Percentiles rank a stretch among this genome's conserved stretches.
These are phyloP conservation scores for Agrotis exclamationis DNA, from an alignment of 2,888 invertebrate species.

Conservation along the genomic window DNA sequence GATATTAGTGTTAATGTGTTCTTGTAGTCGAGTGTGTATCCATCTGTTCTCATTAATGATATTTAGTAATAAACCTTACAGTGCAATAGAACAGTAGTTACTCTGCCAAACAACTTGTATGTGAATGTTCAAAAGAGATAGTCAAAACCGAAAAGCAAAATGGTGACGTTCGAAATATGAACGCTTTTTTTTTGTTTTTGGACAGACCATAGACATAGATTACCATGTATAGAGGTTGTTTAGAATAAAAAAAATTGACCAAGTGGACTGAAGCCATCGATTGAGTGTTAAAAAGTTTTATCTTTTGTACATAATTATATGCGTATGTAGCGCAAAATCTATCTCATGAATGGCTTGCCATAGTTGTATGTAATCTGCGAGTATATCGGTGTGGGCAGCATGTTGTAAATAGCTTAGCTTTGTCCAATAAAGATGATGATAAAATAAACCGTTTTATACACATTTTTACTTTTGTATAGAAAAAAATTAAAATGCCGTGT, in stretches of 20 bases:
- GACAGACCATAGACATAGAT: constrained; percentile 3
- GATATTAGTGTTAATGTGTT: constrained; percentile 84
- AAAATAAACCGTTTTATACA: constrained; percentile 18
- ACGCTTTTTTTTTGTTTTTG: constrained; percentile 12
- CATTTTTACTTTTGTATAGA: not conserved
- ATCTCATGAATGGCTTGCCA: constrained; percentile 47
- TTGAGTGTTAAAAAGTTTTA: constrained; percentile 16
- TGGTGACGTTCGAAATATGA: constrained; percentile 16
- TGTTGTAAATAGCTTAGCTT: constrained; percentile 67
- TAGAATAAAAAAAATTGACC: constrained; percentile 28
- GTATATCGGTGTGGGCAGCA: constrained; percentile 61
- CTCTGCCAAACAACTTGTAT: constrained; percentile 12
- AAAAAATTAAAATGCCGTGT: no score
- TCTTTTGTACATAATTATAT: constrained; percentile 52
- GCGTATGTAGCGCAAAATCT: constrained; percentile 32
- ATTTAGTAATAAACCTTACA: constrained; percentile 61
- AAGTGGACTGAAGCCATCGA: constrained; percentile 31
- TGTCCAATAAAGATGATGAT: constrained; percentile 57
- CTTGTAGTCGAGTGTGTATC: constrained; percentile 70
- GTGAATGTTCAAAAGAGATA: not conserved
- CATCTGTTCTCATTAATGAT: constrained; percentile 75
- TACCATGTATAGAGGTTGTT: not conserved
- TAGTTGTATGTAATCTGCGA: constrained; percentile 45
- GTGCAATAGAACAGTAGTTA: constrained; percentile 48
- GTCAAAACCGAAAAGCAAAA: not conserved